A percentile compares a stretch with the other conserved stretches of the same genome.
Evolutionary conservation across 2,888 invertebrate species (phyloP).

Genomic region (Trachelus iudaicus): DNA sequence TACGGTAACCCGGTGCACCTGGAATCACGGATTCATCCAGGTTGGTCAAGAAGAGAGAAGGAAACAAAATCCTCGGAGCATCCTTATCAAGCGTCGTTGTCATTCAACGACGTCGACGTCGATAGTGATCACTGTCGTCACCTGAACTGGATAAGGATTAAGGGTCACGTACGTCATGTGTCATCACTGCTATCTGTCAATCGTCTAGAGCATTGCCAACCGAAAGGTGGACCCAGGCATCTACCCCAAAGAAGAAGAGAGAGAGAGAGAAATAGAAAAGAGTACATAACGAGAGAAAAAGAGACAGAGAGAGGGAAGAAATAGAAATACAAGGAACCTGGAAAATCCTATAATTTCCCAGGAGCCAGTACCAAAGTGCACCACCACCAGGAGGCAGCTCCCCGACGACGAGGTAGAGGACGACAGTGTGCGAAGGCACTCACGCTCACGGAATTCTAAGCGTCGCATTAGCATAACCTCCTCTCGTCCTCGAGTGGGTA

Average conservation of each 20-base stretch:
- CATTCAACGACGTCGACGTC: too few relatives aligned
- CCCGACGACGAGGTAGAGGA: neutral
- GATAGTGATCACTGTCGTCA: neutral
- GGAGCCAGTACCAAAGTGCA: neutral
- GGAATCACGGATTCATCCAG: neutral
- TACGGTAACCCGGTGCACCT: neutral
- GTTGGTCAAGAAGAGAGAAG: neutral
- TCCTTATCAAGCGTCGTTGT: too few relatives aligned
- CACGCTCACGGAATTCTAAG: conserved; percentile 2
- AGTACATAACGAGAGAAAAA: conserved; percentile 4
- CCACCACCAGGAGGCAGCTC: neutral
- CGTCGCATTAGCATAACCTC: conserved; percentile 2
- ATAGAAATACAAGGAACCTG: neutral
- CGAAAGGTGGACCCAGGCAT: neutral
- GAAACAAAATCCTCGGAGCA: neutral
- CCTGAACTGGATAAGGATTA: neutral
- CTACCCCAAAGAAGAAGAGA: conserved; percentile 3
- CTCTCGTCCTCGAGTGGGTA: neutral
- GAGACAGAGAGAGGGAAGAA: conserved; percentile 11
- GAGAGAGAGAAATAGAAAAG: conserved; percentile 9
- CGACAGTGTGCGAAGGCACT: neutral
- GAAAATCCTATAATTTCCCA: conserved; percentile 6
- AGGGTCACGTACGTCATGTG: neutral
- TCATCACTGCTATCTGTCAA: neutral
- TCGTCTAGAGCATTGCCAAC: neutral